phyloP scores from a whole-genome alignment of 2,888 invertebrate genomes.

The Dicycla oo region DNA sequence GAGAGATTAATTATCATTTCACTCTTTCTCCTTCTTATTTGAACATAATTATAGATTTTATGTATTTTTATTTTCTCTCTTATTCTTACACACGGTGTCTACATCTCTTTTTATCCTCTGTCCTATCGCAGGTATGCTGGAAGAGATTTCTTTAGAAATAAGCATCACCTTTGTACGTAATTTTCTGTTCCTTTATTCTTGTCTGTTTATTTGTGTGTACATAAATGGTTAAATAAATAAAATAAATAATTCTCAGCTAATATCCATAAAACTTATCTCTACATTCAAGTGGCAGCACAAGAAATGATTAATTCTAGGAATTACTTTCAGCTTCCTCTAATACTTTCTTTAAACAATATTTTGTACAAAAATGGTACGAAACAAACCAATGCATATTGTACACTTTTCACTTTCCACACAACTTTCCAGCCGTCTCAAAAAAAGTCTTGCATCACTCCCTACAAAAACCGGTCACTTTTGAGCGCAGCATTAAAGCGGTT shows the following conservation, averaged over 20 bases:
- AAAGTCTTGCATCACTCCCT: slow-evolving; percentile 2
- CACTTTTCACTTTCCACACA: background rate
- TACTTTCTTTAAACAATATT: background rate
- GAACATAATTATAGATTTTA: too few relatives aligned
- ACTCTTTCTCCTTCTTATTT: slow-evolving; percentile 24
- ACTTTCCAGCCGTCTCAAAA: slow-evolving; percentile 6
- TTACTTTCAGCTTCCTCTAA: background rate
- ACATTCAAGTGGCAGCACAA: slow-evolving; percentile 10
- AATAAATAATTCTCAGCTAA: background rate
- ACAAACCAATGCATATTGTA: background rate
- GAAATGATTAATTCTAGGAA: background rate
- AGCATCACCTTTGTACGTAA: too few relatives aligned
- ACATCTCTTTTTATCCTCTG: too few relatives aligned
- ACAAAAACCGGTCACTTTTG: slow-evolving; percentile 41
- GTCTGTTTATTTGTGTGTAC: too few relatives aligned
- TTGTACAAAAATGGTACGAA: background rate
- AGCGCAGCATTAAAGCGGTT: slow-evolving; percentile 45
- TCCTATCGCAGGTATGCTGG: too few relatives aligned
- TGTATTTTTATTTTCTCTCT: too few relatives aligned
- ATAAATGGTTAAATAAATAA: too few relatives aligned
- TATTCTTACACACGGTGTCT: too few relatives aligned
- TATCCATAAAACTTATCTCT: slow-evolving; percentile 28
- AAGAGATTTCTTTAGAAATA: too few relatives aligned
- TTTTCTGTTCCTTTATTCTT: too few relatives aligned
- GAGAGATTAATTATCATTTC: slow-evolving; percentile 46